Evolutionary conservation across 2,797 vertebrate genomes (phyloP), one percentile per base, ranked within the genome.

Genomic region (Columba guinea): DNA sequence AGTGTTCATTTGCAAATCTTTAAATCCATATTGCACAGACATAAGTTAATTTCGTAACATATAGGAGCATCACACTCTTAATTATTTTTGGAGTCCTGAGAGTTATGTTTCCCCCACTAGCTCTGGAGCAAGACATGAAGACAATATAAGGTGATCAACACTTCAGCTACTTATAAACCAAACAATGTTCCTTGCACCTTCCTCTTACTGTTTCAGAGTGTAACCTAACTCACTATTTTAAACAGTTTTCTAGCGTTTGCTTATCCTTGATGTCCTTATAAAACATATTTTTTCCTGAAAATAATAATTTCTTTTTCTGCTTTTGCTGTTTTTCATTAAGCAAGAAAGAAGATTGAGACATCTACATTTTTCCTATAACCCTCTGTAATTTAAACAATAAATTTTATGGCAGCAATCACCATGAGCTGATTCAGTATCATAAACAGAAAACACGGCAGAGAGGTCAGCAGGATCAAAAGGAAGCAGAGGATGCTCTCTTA

Each of bases 141-240:
- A 55, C 1, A 32, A 8, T 14, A 55, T 8, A n/a, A 59, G 4
- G 3, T 55, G 13, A 55, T 30, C 2, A 2, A 16, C 7, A 26
- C 24, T 59, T 46, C 12, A 55, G 21, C 12, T 59, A 19, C 19
- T 30, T 52, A n/a, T 32, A 48, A 73, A 3, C 4, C 9, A 35
- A 87, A 22, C 5, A 27, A 8, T 20, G 23, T 3, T 55, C 30
- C 20, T 81, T 69, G 12, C 7, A 41, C 21, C 7, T 48, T 60
- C 49, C 7, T 4, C 2, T 74, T 35, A n/a, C 8, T 13, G 2
- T 68, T 84, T 74, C 56, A 53, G 13, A 44, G 27, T 13, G 23
- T 27, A 74, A 5, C 5, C 5, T 26, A 49, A 13, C 4, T 23
- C 41, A 37, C 4, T 14, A 28, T 10, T 56, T 11, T 52, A 60